Evolutionary conservation across 2,113 vertebrate genomes (phyloP), one percentile per base, ranked within the genome.

Genomic region (Oryzias javanicus): DNA sequence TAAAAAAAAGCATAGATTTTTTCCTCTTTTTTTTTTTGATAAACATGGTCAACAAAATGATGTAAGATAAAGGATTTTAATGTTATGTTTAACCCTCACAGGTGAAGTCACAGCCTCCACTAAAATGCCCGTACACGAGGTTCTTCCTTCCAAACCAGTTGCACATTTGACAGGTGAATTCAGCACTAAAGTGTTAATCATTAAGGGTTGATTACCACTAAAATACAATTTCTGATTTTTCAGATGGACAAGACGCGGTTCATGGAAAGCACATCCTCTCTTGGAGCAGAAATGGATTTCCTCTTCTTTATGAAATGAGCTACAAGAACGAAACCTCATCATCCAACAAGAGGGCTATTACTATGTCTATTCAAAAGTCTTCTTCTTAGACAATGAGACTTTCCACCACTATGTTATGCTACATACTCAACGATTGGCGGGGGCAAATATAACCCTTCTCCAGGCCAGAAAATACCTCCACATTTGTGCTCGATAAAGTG

Each of bases 341-440:
- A 77, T 90, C 18, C 48, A 60, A 20, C 68, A 74, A 25, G 70
- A 91, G 0, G 94, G 93, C 3, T 90, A 74, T 68, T 96, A 95
- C 54, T 92, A 88, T 8, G 46, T 96, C 64, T 96, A 95, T 52
- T 94, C 94, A 20, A 94, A 94, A 64, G 71, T 95, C 57, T 87
- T 67, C 65, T 84, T 92, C 63, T 46, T 12, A 7, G 65, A 16
- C 1, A 1, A 14, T 1, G 0, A 1, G 0, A 0, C 0, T 0
- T 78, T 92, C 64, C 42, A 29, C 4, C 94, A 95, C 1, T 20
- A 35, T 0, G 64, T 96, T 18, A 35, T 67, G 8, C 62, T 57
- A 64, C 71, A 42, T 13, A 91, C 90, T 0, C 17, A 81, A 1
- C 83, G 18, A 10, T 92, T 90, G 7, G 5, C 14, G 0, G 16